These are phyloP conservation scores for Syngnathus rostellatus DNA, from an alignment of 2,797 vertebrate species.

Conservation along the genomic window DNA sequence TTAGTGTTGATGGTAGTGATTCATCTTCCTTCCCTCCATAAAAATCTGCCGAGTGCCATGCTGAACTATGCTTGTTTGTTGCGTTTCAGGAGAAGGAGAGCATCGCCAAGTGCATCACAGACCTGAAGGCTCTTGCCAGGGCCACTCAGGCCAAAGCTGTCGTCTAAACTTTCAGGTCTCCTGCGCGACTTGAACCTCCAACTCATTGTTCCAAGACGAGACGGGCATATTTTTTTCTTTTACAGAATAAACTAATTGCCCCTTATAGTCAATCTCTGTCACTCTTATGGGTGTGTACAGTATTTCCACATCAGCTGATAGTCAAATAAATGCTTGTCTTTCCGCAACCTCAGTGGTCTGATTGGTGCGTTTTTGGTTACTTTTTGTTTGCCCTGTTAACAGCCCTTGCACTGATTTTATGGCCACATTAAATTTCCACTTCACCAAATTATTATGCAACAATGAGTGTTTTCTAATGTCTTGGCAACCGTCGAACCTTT, in stretches of 20 bases:
- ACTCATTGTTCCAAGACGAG: constrained; percentile 39
- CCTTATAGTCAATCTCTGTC: constrained; percentile 52
- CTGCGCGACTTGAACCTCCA: constrained; percentile 15
- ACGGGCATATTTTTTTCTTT: constrained; percentile 41
- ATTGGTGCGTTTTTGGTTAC: constrained; percentile 12
- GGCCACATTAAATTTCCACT: neutral
- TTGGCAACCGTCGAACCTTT: constrained; percentile 24
- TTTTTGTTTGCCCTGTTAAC: neutral
- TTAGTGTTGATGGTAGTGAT: neutral
- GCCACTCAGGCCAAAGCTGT: constrained; percentile 60
- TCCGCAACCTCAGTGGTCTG: constrained; percentile 38
- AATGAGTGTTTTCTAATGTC: neutral
- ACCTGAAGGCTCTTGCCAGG: constrained; percentile 83
- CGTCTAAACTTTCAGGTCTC: constrained; percentile 41
- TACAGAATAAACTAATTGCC: constrained; percentile 61
- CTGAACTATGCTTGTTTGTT: constrained; percentile 14
- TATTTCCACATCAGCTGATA: constrained; percentile 60
- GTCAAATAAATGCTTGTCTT: constrained; percentile 67
- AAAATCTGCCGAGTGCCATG: neutral
- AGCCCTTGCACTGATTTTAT: neutral
- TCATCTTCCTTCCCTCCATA: neutral
- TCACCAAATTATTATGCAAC: neutral
- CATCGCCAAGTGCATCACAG: constrained; percentile 88
- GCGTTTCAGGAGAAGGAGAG: constrained; percentile 86
- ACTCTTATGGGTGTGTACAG: constrained; percentile 66